A percentile compares a stretch with the other conserved stretches of the same genome.
These are phyloP conservation scores for Exaiptasia diaphana DNA, from an alignment of 64 coral and sea anemone genomes.

Conservation along the genomic window DNA sequence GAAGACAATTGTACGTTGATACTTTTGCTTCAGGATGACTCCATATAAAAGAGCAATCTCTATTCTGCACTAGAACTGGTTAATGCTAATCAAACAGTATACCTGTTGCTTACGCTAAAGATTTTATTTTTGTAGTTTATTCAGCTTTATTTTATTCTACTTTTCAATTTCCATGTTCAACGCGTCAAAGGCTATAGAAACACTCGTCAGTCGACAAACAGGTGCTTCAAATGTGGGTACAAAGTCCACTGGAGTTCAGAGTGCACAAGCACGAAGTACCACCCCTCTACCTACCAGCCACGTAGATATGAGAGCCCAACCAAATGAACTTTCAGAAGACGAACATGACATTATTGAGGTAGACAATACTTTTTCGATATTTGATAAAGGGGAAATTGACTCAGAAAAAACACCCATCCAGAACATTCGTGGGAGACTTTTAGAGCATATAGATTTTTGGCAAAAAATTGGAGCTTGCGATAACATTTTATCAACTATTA, in stretches of 20 bases:
- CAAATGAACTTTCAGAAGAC: neutral
- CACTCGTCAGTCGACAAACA: neutral
- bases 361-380: neutral
- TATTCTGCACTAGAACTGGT: too few relatives aligned
- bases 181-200: too few relatives aligned
- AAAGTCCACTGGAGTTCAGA: conserved; percentile 47
- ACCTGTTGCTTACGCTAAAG: too few relatives aligned
- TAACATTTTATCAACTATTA: conserved; percentile 20
- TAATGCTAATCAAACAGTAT: too few relatives aligned
- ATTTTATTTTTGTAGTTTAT: too few relatives aligned
- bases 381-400: neutral
- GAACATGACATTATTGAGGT: conserved; percentile 32
- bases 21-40: too few relatives aligned
- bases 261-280: neutral
- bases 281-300: neutral
- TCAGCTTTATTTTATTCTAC: too few relatives aligned
- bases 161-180: too few relatives aligned
- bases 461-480: conserved; percentile 2
- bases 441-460: conserved; percentile 32
- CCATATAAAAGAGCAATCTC: too few relatives aligned
- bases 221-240: conserved; percentile 47
- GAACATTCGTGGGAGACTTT: conserved; percentile 9
- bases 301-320: neutral
- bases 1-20: too few relatives aligned
- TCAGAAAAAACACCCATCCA: neutral